Base-by-base conservation (phyloP, 1,140 invertebrate genomes). In the Heliothis virescens region DNA sequence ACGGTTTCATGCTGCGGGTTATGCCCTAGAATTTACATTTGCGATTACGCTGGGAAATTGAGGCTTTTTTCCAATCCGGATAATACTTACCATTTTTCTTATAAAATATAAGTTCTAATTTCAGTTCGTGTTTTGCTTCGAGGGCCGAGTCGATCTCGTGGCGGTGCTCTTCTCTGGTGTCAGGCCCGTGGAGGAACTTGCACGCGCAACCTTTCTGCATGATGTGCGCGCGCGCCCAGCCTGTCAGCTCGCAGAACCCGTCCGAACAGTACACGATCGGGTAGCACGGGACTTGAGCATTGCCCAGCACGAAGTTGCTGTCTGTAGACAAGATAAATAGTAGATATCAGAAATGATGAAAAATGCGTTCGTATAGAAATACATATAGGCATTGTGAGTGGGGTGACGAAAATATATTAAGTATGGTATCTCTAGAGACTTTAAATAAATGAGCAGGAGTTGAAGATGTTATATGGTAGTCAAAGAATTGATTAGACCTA, bases 261-360 rank as follows among this genome's bases (percentile, higher is more conserved):
- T 99, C 98, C 3, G 98, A 99, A 95, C 99, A 99, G 95, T 99
- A 99, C 80, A 99, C 99, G 95, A 99, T 99, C 82, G 99, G 98
- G 95, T 98, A 98, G 79, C 96, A 94, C 81, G 97, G 96, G 82
- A 99, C 98, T 95, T 99, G 98, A 79, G 99, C 98, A 96, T 99
- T 99, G 85, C 98, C 99, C 92, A 99, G 96, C 87, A 99, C 98
- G 95, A 99, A 99, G 96, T 99, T 99, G 95, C 98, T 99, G 95
- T 99, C 99, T 99, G 97, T 83, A 63, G 52, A 65, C 50, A 85
- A 83, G 71, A 73, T 7, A 52, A 59, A 55, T 3, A 0, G 5
- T 48, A 16, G 12, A 0, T 7, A 41, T 73, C 26, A 53, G 18
- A 53, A 26, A 26, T 29, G 2, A 12, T 10, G 7, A 47, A 47